Conservation (phyloP, 2,797 vertebrate species). For the Siniperca undulata region DNA sequence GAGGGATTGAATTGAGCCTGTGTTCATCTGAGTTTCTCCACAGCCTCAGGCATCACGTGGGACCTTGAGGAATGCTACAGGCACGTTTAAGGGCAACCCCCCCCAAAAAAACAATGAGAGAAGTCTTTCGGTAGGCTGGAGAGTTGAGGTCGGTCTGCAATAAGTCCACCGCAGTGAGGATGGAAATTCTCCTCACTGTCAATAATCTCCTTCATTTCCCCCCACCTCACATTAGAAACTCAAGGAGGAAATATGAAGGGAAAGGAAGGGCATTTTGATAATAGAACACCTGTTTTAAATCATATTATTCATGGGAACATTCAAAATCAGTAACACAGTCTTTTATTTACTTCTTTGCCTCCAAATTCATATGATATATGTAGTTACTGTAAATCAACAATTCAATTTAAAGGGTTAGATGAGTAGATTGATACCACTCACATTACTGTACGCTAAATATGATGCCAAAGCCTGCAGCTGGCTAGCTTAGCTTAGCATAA, state of each 20-base stretch:
- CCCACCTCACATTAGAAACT: slow-evolving; percentile 21
- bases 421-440: background rate
- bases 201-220: slow-evolving; percentile 62
- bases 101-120: slow-evolving; percentile 35
- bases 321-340: background rate
- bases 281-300: slow-evolving; percentile 21
- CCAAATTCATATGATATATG: background rate
- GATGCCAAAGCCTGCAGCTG: background rate
- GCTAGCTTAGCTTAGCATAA: background rate
- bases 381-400: background rate
- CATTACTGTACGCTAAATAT: too few species aligned
- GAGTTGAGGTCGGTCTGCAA: slow-evolving; percentile 46
- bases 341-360: background rate
- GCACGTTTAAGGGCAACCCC: slow-evolving; percentile 75
- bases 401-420: background rate
- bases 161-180: slow-evolving; percentile 47
- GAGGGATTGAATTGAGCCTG: slow-evolving; percentile 59
- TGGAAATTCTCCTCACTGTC: slow-evolving; percentile 65
- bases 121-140: slow-evolving; percentile 21
- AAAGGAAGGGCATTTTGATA: slow-evolving; percentile 38
- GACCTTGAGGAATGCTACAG: slow-evolving; percentile 82
- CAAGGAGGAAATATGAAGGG: slow-evolving; percentile 1
- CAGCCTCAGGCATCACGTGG: slow-evolving; percentile 76
- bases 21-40: slow-evolving; percentile 71
- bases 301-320: background rate